Evolutionary conservation across 2,888 invertebrate genomes (phyloP).

Genomic region (Diabrotica balteata): DNA sequence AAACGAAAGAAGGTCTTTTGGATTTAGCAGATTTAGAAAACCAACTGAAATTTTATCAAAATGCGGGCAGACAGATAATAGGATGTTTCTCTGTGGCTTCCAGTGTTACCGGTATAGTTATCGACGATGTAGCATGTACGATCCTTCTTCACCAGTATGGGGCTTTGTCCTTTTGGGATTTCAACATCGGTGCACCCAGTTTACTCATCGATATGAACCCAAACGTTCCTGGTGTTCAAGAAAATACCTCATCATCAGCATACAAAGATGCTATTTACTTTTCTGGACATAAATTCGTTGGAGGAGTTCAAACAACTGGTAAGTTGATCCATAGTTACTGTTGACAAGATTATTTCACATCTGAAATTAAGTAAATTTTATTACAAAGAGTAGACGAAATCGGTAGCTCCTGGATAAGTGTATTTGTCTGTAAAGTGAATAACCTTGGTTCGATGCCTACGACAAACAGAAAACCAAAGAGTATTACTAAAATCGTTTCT

Average conservation of each 20-base stretch:
- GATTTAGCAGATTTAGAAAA: conserved; percentile 79
- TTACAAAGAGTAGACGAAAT: too few species aligned
- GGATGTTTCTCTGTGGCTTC: conserved; percentile 74
- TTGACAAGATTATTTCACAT: too few species aligned
- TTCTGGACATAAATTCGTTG: conserved; percentile 89
- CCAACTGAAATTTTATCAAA: conserved; percentile 70
- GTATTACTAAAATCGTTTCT: too few species aligned
- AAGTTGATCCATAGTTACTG: not conserved
- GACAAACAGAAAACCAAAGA: too few species aligned
- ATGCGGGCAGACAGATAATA: conserved; percentile 72
- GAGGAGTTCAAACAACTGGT: conserved; percentile 87
- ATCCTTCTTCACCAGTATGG: conserved; percentile 81
- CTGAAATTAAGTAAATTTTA: too few species aligned
- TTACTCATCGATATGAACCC: conserved; percentile 87
- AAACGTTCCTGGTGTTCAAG: conserved; percentile 71
- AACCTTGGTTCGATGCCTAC: too few species aligned
- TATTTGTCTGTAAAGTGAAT: too few species aligned
- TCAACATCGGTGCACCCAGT: conserved; percentile 84
- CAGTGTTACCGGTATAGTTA: conserved; percentile 71
- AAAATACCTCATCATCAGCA: conserved; percentile 63
- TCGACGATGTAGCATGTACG: conserved; percentile 84
- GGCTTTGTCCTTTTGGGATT: conserved; percentile 90
- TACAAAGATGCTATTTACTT: conserved; percentile 90
- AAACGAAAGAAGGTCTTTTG: conserved; percentile 80
- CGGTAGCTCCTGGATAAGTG: too few species aligned